These are phyloP conservation scores for Anabacerthia variegaticeps DNA, from an alignment of 2,797 vertebrate genomes.

Conservation along the genomic window DNA sequence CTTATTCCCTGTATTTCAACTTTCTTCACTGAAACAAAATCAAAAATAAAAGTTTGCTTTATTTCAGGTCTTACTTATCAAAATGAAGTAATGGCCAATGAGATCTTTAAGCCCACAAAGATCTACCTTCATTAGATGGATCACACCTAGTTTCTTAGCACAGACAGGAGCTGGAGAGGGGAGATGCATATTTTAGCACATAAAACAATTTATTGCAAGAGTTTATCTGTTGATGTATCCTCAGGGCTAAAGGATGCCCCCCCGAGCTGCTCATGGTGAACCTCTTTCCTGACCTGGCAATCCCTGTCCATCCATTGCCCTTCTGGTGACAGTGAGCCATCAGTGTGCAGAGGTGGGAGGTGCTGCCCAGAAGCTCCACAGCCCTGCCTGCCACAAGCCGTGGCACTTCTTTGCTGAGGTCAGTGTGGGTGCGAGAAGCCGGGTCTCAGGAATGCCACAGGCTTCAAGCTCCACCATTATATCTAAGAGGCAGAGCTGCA, in stretches of 20 bases:
- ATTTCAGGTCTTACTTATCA: neutral
- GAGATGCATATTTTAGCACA: neutral
- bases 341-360: neutral
- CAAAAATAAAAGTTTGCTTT: neutral
- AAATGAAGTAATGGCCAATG: neutral
- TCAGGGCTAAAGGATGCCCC: neutral
- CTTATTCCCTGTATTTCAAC: neutral
- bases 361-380: neutral
- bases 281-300: neutral
- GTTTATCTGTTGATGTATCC: neutral
- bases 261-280: neutral
- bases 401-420: accelerated
- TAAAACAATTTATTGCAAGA: neutral
- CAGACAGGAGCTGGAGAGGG: neutral
- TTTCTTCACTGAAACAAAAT: neutral
- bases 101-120: neutral
- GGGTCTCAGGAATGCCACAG: neutral
- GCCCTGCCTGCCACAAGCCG: neutral
- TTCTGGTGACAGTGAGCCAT: neutral
- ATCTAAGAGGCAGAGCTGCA: neutral
- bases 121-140: neutral
- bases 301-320: neutral
- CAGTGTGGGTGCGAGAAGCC: neutral
- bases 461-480: neutral
- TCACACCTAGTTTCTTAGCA: neutral